phyloP scores from a whole-genome alignment of 2,113 vertebrate genomes.

The Tauraco erythrolophus region DNA sequence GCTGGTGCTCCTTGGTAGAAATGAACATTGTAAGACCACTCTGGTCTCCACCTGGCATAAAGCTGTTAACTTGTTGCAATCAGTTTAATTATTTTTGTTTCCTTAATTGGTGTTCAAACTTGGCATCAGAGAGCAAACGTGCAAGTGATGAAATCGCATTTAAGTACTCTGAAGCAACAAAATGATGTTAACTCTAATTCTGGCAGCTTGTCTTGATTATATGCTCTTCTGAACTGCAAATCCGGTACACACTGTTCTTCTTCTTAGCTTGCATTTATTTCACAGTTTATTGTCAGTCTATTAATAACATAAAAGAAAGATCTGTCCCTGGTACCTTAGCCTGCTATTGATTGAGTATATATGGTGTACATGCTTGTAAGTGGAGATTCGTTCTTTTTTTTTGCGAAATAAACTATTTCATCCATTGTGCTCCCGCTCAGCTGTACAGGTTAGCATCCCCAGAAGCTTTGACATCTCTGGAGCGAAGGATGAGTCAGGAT shows the following conservation, averaged over 20 bases:
- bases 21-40: not conserved
- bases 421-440: not conserved
- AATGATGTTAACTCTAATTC: not conserved
- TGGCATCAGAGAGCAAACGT: not conserved
- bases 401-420: not conserved
- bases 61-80: conserved; percentile 39
- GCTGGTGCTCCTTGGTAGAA: not conserved
- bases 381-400: not conserved
- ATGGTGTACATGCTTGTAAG: not conserved
- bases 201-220: not conserved
- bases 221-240: not conserved
- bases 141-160: not conserved
- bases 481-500: not conserved
- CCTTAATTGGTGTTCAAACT: conserved; percentile 16
- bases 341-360: rapidly evolving
- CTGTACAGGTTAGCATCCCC: not conserved
- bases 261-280: not conserved
- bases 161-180: not conserved
- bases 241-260: not conserved
- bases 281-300: not conserved
- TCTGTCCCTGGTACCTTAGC: not conserved
- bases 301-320: not conserved
- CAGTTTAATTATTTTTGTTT: conserved; percentile 35
- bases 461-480: not conserved
- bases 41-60: not conserved